Evolutionary conservation across 2,113 vertebrate species (phyloP), one percentile per base, ranked within the genome.

Genomic region (Pachyramphus minor): DNA sequence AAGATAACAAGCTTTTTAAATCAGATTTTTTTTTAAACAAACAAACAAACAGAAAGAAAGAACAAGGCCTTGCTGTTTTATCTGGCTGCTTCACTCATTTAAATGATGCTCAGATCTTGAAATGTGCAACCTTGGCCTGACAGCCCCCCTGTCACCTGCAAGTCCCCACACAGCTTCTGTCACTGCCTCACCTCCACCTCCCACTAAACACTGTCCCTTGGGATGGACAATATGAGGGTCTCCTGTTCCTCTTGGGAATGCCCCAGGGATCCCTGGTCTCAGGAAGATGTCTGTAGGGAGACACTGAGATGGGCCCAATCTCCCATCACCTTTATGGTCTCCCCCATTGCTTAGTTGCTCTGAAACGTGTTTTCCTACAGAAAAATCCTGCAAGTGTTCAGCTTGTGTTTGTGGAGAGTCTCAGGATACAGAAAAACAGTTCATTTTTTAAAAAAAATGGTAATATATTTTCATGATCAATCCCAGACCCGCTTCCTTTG

Each of bases 1-100:
- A 76, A 91, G 50, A 82, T 66, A 96, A 84, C 0, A 2, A 87
- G 84, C 44, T 85, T 92, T 92, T 93, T 60, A 90, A 81, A 96
- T 92, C 52, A 93, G 31, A 80, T 42, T 56, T 58, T 72, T 53
- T 35, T 42, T 14, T 14, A 39, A 62, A 62, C 37, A 41, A 62
- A 62, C 27, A 41, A 27, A 28, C 12, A 62, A 28, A 13, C 23
- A 17, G n/a, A 41, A 28, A 44, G 35, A 31, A 58, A 9, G 16
- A 60, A 23, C 25, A 73, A 87, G 74, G 33, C 30, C 27, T 69
- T 53, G 50, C 68, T 94, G 67, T 84, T 91, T 93, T 39, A 59
- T 83, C 72, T 69, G 55, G 9, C 23, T 91, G 83, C 59, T 83
- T 80, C 55, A 42, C 42, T 90, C 28, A n/a, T 67, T 83, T 52